phyloP scores from a whole-genome alignment of 2,797 vertebrate species.

The Buceros bicornis region DNA sequence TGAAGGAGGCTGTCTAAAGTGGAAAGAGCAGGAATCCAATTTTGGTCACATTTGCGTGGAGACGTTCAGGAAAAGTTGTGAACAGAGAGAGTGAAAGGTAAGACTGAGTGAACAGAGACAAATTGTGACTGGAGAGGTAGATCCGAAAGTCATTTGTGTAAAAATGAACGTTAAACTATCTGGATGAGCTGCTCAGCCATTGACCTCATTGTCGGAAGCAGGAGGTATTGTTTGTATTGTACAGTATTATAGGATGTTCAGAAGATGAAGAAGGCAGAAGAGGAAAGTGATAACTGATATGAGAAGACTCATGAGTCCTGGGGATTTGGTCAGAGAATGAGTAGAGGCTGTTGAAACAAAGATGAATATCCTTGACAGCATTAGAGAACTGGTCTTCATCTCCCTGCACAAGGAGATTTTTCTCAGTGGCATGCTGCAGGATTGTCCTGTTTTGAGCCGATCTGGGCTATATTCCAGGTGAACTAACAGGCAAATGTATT shows the following conservation, averaged over 20 bases:
- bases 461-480: not conserved
- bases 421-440: not conserved
- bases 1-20: not conserved
- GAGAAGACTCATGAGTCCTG: accelerated
- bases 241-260: not conserved
- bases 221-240: not conserved
- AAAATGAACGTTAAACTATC: not conserved
- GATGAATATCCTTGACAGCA: not conserved
- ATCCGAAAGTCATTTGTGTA: not conserved
- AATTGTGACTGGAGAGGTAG: not conserved
- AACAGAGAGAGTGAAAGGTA: not conserved
- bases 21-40: not conserved
- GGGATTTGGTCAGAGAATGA: not conserved
- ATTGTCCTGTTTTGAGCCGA: not conserved
- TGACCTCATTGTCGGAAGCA: accelerated
- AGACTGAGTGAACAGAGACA: not conserved
- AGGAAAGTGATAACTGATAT: not conserved
- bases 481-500: not conserved
- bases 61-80: not conserved
- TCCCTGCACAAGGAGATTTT: not conserved
- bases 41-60: not conserved
- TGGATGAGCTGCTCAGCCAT: not conserved
- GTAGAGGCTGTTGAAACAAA: not conserved
- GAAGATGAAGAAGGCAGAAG: not conserved
- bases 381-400: not conserved